Base-by-base conservation (phyloP, 2,888 invertebrate genomes). In the Drosophila ustulata region DNA sequence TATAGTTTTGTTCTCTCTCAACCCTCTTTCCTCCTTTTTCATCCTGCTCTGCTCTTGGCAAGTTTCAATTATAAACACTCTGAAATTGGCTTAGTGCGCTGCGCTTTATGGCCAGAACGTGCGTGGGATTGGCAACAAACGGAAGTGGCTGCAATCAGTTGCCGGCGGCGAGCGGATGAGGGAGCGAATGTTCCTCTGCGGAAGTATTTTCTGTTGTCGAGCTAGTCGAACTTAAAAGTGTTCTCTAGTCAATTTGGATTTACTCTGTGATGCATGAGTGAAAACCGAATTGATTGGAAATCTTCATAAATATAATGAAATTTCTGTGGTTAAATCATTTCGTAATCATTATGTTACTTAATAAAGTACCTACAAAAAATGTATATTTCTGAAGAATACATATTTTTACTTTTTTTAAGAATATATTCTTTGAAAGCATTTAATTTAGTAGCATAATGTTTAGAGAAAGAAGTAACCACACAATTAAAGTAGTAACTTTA, bases 11-110 rank as follows among this genome's bases (percentile, higher is more conserved):
- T 47, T 45, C 7, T 51, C 39, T 39, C 39, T 39, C 30, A 30
- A 1, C 30, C 6, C 13, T 39, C 13, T 7, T 6, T 7, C 18
- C 43, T 25, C 55, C 26, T 30, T 37, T 34, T 51, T 13, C 46
- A 30, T 45, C 43, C 39, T 56, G 45, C 25, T 39, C 41, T 41
- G 52, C 63, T 34, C 41, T 55, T 8, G 50, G 46, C 61, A 63
- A 67, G 57, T 75, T 77, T 82, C 80, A 82, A 80, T 80, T 80
- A 86, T 67, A 82, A 83, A 74, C 80, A 66, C 71, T 70, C 66
- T 68, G 62, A 66, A 80, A 80, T 74, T 82, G 83, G 83, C 77
- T 71, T 71, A 73, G 69, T 63, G 56, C 46, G 64, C 53, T 86
- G 66, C 62, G 53, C 74, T 80, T 80, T 74, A 74, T 74, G 77